phyloP scores from a whole-genome alignment of 2,797 vertebrate species.

The Hipposideros larvatus region DNA sequence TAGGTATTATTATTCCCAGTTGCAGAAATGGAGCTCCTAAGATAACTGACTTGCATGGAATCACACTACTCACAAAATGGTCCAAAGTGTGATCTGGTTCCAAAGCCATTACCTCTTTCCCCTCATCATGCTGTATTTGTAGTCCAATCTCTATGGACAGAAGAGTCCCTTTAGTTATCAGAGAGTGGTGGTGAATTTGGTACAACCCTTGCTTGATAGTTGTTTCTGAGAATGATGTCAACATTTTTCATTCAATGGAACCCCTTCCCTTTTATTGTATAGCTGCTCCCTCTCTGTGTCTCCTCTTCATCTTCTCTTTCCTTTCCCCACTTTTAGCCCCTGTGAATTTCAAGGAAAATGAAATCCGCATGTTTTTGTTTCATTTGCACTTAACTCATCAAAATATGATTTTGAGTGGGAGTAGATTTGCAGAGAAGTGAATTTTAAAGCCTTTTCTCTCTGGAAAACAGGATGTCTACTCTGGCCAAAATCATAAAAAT shows the following conservation, averaged over 20 bases:
- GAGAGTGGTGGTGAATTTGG: background rate
- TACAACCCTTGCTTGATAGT: background rate
- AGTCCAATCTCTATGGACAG: background rate
- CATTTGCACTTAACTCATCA: slow-evolving; percentile 81
- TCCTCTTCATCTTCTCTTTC: background rate
- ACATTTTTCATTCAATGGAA: background rate
- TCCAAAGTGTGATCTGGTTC: background rate
- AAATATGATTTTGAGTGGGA: slow-evolving; percentile 75
- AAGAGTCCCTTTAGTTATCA: background rate
- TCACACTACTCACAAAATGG: background rate
- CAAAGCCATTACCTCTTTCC: background rate
- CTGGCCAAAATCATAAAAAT: slow-evolving; percentile 80
- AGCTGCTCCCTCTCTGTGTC: background rate
- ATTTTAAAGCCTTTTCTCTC: slow-evolving; percentile 66
- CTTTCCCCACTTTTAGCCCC: slow-evolving; percentile 22
- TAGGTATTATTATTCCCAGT: background rate
- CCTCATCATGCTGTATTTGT: background rate
- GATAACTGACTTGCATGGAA: background rate
- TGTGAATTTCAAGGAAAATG: slow-evolving; percentile 70
- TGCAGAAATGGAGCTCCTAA: background rate
- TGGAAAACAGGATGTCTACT: slow-evolving; percentile 79
- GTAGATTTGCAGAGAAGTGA: slow-evolving; percentile 74
- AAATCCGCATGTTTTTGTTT: slow-evolving; percentile 73
- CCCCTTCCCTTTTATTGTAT: background rate
- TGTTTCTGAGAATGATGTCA: background rate